These are phyloP conservation scores for Cottus gobio DNA, from an alignment of 2,113 vertebrate genomes.

Conservation along the genomic window DNA sequence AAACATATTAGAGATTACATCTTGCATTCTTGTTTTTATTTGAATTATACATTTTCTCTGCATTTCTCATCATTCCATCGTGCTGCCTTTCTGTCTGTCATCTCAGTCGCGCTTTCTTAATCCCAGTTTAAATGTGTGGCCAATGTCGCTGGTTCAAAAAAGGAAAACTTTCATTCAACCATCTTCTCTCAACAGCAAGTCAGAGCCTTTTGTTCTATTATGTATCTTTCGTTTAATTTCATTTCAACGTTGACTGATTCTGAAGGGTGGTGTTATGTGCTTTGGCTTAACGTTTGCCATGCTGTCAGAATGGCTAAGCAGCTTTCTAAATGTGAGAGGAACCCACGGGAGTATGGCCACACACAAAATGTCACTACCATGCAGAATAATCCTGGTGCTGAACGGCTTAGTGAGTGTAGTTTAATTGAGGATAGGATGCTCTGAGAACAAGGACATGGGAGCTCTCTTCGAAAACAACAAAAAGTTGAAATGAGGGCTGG, in stretches of 20 bases:
- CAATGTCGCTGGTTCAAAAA: conserved; percentile 24
- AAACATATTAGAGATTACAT: neutral
- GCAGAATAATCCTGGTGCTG: conserved; percentile 56
- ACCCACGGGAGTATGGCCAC: conserved; percentile 56
- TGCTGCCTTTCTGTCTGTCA: neutral
- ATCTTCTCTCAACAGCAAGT: conserved; percentile 37
- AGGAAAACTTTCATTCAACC: conserved; percentile 29
- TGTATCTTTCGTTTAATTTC: conserved; percentile 68
- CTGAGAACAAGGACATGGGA: conserved; percentile 27
- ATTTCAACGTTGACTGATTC: conserved; percentile 71
- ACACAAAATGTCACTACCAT: conserved; percentile 63
- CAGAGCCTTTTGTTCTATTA: conserved; percentile 58
- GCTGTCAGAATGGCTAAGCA: conserved; percentile 71
- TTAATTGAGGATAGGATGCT: conserved; percentile 61
- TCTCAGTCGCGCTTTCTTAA: conserved; percentile 10
- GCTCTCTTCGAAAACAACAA: conserved; percentile 28
- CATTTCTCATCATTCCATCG: neutral
- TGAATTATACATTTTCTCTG: neutral
- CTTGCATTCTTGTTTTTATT: neutral
- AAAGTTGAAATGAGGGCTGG: conserved; percentile 21
- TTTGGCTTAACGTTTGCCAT: conserved; percentile 53
- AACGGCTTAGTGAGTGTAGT: conserved; percentile 50
- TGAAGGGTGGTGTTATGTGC: conserved; percentile 60
- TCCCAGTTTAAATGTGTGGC: conserved; percentile 21
- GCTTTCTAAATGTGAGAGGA: conserved; percentile 65